phyloP scores from a whole-genome alignment of 2,888 invertebrate genomes.

The Polyommatus iphigenia region DNA sequence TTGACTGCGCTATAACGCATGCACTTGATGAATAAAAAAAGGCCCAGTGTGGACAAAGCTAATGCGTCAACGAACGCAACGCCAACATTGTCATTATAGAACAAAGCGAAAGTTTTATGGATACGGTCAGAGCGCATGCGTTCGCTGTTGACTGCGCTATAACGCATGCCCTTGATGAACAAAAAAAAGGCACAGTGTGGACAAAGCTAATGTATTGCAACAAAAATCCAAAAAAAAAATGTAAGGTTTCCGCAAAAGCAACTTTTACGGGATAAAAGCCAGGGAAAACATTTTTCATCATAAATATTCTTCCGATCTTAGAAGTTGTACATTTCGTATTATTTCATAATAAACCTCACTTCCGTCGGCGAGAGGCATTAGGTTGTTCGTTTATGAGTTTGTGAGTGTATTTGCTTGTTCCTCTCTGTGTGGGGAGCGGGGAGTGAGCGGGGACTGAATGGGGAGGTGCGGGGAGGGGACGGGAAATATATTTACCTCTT shows the following conservation, averaged over 20 bases:
- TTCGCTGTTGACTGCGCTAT: no score
- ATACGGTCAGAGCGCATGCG: no score
- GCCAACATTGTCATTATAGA: no score
- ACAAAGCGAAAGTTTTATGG: no score
- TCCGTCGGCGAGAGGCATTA: neutral
- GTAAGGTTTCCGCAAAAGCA: neutral
- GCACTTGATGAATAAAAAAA: no score
- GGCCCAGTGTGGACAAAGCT: no score
- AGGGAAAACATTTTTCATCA: neutral
- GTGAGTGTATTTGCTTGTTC: constrained; percentile 21
- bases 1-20: no score
- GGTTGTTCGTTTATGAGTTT: constrained; percentile 18
- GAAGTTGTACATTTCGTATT: neutral
- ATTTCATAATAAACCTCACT: neutral
- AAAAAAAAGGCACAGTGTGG: no score
- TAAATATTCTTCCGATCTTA: neutral
- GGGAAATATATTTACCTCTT: constrained; percentile 17
- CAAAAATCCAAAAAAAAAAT: neutral
- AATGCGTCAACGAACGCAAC: no score
- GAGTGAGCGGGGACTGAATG: neutral
- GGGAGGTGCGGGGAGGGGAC: neutral
- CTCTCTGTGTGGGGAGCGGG: neutral
- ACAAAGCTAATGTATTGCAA: no score
- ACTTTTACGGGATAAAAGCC: no score
- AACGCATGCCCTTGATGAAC: no score